phyloP scores from a whole-genome alignment of 2,888 invertebrate genomes.

The Pristionchus fissidentatus region DNA sequence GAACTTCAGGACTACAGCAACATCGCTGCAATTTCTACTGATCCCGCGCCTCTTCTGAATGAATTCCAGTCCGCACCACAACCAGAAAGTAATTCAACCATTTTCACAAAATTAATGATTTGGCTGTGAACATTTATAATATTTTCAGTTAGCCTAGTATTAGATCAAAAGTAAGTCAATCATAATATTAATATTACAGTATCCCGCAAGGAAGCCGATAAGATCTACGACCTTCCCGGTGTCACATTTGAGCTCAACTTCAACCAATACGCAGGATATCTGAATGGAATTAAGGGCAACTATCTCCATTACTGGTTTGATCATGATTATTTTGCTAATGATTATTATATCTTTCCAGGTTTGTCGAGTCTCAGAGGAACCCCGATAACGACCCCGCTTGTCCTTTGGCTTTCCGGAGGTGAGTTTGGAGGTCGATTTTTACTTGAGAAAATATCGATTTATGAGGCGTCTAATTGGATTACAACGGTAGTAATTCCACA shows the following conservation, averaged over 20 bases:
- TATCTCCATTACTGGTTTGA: conserved; percentile 76
- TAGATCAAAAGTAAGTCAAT: background rate
- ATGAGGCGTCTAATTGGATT: background rate
- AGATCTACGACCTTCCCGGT: conserved; percentile 64
- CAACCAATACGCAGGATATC: conserved; percentile 78
- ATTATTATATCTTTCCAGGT: conserved; percentile 53
- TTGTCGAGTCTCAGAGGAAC: conserved; percentile 71
- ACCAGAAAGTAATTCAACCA: too few relatives aligned
- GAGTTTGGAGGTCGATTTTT: conserved; percentile 50
- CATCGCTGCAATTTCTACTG: background rate
- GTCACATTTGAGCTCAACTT: conserved; percentile 72
- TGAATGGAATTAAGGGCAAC: conserved; percentile 67
- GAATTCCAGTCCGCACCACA: background rate
- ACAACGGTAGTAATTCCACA: background rate
- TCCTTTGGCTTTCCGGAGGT: conserved; percentile 77
- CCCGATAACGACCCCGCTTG: conserved; percentile 76
- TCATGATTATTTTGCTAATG: background rate
- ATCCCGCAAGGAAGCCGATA: conserved; percentile 63
- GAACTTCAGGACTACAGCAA: conserved; percentile 1
- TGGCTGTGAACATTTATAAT: background rate
- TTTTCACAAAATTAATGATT: background rate
- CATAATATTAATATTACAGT: conserved; percentile 50
- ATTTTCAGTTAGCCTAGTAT: background rate
- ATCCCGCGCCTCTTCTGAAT: conserved; percentile 3
- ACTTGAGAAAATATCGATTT: background rate